These are phyloP conservation scores for Acrocera orbiculus DNA, from an alignment of 2,888 invertebrate species.

Conservation along the genomic window DNA sequence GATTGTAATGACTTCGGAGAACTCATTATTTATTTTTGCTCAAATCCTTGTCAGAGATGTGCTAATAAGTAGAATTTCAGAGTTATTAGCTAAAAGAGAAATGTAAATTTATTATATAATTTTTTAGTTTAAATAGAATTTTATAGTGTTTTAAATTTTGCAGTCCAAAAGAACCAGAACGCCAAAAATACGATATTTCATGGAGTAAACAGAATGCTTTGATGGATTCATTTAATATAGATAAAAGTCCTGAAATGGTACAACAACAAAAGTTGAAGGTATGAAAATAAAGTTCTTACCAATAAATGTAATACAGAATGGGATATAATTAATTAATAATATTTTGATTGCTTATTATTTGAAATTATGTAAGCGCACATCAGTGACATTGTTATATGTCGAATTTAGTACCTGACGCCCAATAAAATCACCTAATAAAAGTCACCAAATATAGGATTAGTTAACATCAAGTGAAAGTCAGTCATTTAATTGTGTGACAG, in stretches of 20 bases:
- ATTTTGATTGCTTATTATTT: too few species aligned
- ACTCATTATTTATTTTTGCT: slow-evolving; percentile 73
- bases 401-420: too few species aligned
- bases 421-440: too few species aligned
- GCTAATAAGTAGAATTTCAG: slow-evolving; percentile 75
- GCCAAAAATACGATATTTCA: slow-evolving; percentile 23
- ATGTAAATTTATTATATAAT: slow-evolving; percentile 17
- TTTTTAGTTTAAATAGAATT: not conserved
- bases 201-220: slow-evolving; percentile 63
- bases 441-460: too few species aligned
- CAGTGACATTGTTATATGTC: too few species aligned
- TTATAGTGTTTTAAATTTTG: slow-evolving; percentile 11
- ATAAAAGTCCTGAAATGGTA: slow-evolving; percentile 48
- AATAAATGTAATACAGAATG: too few species aligned
- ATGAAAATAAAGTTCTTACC: not conserved
- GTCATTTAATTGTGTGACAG: too few species aligned
- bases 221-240: slow-evolving; percentile 57
- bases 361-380: too few species aligned
- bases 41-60: slow-evolving; percentile 78
- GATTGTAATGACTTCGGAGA: slow-evolving; percentile 63
- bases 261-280: slow-evolving; percentile 50
- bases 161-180: slow-evolving; percentile 33
- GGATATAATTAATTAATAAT: too few species aligned
- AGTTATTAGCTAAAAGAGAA: slow-evolving; percentile 55
- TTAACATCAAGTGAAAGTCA: too few species aligned